Base-by-base conservation (phyloP, 1,140 invertebrate genomes). In the Drosophila athabasca region DNA sequence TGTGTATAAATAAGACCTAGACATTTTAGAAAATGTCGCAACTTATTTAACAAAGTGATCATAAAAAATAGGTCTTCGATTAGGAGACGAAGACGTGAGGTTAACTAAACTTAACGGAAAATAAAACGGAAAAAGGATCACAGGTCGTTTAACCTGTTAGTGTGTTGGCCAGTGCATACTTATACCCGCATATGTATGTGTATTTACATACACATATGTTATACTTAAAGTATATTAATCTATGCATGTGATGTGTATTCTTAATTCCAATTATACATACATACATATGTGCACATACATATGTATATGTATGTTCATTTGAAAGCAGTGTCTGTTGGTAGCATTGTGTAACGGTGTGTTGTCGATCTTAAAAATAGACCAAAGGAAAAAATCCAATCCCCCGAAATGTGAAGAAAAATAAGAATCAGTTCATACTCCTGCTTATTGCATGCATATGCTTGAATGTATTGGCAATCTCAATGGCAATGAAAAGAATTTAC, bases 311-410 rank as follows among this genome's bases (percentile, higher is more conserved):
- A 13, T 45, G 19, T 29, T 53, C 6, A 53, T 29, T 17, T 41
- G 35, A 35, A n/a, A 52, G 39, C 46, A 69, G 62, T 26, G 24
- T 44, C 59, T 76, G 57, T 76, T 73, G 44, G 55, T 74, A 55
- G 60, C 66, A 73, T 77, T 79, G 74, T 79, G 76, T 77, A 77
- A 79, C 54, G 61, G 66, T 60, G 26, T 46, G 57, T 59, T 67
- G 55, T 60, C 44, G 44, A 35, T 44, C 24, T 22, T 79, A 79
- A 48, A 79, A 77, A 73, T 79, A 79, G 74, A 77, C 53, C 50
- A n/a, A 45, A 50, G 51, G 6, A 72, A 44, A 72, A 71, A 64
- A 9, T 6, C 9, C 11, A 62, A 68, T 29, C 7, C 29, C 29
- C 29, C 29, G 6, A 31, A 39, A 29, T 49, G 57, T 51, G 26